Evolutionary conservation across 2,797 vertebrate genomes (phyloP), one percentile per base, ranked within the genome.

Genomic region (Cirrhinus mrigala): DNA sequence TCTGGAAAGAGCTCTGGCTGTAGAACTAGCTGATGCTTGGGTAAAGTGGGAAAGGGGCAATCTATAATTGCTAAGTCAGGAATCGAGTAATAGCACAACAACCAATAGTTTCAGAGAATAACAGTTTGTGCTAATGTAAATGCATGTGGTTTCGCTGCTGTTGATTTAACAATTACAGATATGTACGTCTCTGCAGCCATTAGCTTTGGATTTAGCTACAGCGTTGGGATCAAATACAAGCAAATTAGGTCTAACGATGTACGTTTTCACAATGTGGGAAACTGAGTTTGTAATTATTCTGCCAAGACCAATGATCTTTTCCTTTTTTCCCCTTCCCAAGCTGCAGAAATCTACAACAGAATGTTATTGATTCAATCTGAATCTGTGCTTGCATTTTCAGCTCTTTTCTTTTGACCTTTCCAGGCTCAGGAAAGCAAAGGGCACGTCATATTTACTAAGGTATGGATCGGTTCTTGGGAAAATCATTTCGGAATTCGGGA

Each of bases 361-460:
- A 64, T 74, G 64, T 15, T 83, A 94, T 93, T 76, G 92, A 94
- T 92, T 86, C 11, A 27, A 82, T 93, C 90, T 54, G 92, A 92
- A 71, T 73, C 10, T 64, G 40, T 91, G 88, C 84, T 85, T 87
- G 76, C 87, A 85, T 89, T 91, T 86, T 86, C 84, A 89, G 46
- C 82, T 86, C 88, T 87, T 82, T 78, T 82, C 22, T 40, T 87
- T 85, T 93, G 93, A 93, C 91, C 91, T 93, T 92, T 93, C 90
- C 68, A 88, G n/a, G 48, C 69, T 71, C 75, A 14, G 78, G 81
- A 87, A 91, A 87, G 92, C 87, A 93, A 94, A 94, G 93, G 92
- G 89, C 92, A 91, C 50, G 14, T 89, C 91, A 87, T 87, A 81
- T 90, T 85, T 92, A 92, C 93, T 94, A 89, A 93, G 91, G 89